These are phyloP conservation scores for Cephus pulcher DNA, from an alignment of 2,888 invertebrate species.

Conservation along the genomic window DNA sequence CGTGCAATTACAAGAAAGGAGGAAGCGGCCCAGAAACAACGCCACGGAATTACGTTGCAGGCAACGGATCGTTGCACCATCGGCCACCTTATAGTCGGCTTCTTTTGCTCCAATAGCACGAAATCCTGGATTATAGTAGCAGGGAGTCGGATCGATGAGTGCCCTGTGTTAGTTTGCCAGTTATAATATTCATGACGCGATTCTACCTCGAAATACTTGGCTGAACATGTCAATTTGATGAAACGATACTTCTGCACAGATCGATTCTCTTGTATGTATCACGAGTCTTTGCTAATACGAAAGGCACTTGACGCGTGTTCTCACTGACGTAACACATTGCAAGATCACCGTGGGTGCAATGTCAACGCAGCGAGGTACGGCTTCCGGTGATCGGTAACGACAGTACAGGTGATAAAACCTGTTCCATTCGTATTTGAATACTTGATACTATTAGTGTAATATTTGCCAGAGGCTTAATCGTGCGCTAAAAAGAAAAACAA, in stretches of 20 bases:
- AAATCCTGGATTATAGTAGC: slow-evolving; percentile 62
- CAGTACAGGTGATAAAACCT: neutral
- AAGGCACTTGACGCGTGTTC: slow-evolving; percentile 59
- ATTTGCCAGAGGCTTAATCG: neutral
- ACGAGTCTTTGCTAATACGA: slow-evolving; percentile 65
- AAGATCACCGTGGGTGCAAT: slow-evolving; percentile 60
- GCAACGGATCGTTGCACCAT: neutral
- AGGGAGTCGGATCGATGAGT: neutral
- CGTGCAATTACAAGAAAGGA: slow-evolving; percentile 20
- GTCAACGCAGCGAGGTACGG: slow-evolving; percentile 67
- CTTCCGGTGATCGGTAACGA: slow-evolving; percentile 62
- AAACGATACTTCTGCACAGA: neutral
- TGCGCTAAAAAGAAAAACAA: neutral
- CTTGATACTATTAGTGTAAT: neutral
- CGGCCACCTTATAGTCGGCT: neutral
- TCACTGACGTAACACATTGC: slow-evolving; percentile 28
- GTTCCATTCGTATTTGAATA: neutral
- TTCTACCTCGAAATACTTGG: neutral
- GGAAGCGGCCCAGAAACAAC: slow-evolving; percentile 32
- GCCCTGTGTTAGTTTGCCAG: neutral
- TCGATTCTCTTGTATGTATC: neutral
- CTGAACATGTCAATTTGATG: neutral
- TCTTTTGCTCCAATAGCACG: slow-evolving; percentile 39
- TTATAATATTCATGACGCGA: neutral
- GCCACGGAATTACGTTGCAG: slow-evolving; percentile 16